Evolutionary conservation across 2,797 vertebrate species (phyloP), one percentile per base, ranked within the genome.

Genomic region (Sphenopsis melanotis): DNA sequence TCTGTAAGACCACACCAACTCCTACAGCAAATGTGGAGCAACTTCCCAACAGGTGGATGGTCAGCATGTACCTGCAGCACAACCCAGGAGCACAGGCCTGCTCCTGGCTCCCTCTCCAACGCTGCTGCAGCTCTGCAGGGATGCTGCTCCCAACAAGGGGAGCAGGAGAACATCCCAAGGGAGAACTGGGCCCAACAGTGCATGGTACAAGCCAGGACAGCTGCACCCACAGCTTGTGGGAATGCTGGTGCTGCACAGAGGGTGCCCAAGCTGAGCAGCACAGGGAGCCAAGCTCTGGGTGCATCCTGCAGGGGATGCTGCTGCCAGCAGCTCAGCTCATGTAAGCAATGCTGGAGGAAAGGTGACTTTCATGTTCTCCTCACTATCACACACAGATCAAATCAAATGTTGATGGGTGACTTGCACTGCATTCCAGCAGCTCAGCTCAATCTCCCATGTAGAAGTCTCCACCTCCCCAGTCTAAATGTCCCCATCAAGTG

Each of bases 401-500:
- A 59, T 24, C 75, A 60, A 77, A 81, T 30, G 50, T 37, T 76
- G 68, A 55, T 41, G 64, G 56, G 24, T 85, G 80, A 66, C 0
- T 9, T 6, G 56, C 32, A 41, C 65, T 13, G 75, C 77, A 70
- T 76, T 95, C 74, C 94, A 82, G 55, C 66, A 79, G 47, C 47
- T 91, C 85, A 88, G 65, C 65, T 84, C 86, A 78, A 32, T 71
- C 82, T 92, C 72, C 84, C 89, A 49, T 65, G 80, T 5, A 86
- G 49, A 75, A 91, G 79, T 64, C 57, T 86, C 74, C 44, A 89
- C 63, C 81, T 90, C 87, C 53, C 2, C 22, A 68, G 55, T 81
- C 69, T 49, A 66, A 75, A 76, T 7, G 57, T 76, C 63, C 78
- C 71, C 83, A 42, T 36, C 63, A 44, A 86, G 52, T n/a, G 83